Evolutionary conservation across 1,140 invertebrate genomes (phyloP), one percentile per base, ranked within the genome.

Genomic region (Drosophila fuyamai): DNA sequence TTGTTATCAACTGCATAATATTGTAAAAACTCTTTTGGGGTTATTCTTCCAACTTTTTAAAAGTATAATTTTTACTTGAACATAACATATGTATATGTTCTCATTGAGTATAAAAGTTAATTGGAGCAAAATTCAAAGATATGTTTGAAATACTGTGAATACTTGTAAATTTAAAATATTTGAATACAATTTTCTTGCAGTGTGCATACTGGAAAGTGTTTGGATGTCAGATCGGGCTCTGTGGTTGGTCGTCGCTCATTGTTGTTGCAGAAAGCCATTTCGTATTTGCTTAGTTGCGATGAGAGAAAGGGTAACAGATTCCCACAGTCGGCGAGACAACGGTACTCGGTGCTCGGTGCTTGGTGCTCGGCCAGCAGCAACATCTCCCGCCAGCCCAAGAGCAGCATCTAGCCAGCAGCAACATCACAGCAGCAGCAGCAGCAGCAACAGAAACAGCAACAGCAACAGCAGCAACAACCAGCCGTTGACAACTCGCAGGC

Each of bases 261-360:
- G 73, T 58, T 53, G 73, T 36, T 63, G 65, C 81, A 77, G 67
- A 81, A 81, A 84, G 84, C 86, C 70, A 89, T 89, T 89, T 89
- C 65, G 79, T 89, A 77, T 88, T 88, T 88, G 79, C 59, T 82
- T 88, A 76, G 75, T 35, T 41, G 56, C 29, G 56, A 43, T 62
- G 72, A 89, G 84, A 89, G 84, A 89, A 89, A 89, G 84, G 84
- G 84, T 89, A 89, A 89, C 84, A 89, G 84, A 89, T 89, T 89
- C 84, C 84, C 84, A 89, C 84, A 89, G 80, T 89, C 73, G 60
- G 47, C 57, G 50, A 53, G 50, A 18, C 55, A 57, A 57, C 55
- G 55, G 55, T 57, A 57, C 55, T 57, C 48, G 48, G 48, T 44
- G 40, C 53, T 55, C 48, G 48, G 47, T 44, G 40, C 53, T 55